A percentile compares a stretch with the other conserved stretches of the same genome.
Conservation (phyloP, 2,888 invertebrate genomes). For the Archips xylosteana region DNA sequence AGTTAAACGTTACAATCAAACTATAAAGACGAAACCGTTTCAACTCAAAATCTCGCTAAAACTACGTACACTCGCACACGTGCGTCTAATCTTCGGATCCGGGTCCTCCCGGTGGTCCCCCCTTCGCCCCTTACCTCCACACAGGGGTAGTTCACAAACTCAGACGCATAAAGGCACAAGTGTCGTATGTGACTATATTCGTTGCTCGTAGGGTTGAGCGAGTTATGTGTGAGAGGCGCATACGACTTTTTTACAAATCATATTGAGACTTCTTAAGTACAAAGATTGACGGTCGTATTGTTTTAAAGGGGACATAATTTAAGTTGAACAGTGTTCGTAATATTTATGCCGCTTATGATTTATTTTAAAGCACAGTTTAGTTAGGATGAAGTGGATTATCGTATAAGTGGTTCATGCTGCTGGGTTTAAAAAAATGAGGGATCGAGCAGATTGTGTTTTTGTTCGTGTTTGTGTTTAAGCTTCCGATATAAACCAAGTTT, state of each 20-base stretch:
- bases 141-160: conserved; percentile 8
- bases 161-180: not conserved
- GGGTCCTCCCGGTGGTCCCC: conserved; percentile 45
- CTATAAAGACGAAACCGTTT: not conserved
- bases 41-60: conserved; percentile 15
- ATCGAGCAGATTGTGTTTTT: not conserved
- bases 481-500: no score
- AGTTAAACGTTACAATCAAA: not conserved
- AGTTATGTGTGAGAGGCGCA: not conserved
- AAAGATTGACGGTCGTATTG: conserved; percentile 37
- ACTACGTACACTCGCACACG: conserved; percentile 27
- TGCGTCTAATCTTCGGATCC: conserved; percentile 43
- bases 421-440: not conserved
- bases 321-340: not conserved
- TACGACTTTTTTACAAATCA: not conserved
- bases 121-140: not conserved
- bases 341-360: conserved; percentile 25
- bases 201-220: not conserved
- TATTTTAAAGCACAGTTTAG: conserved; percentile 17
- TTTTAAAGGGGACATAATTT: conserved; percentile 35
- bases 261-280: not conserved
- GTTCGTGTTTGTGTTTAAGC: not conserved
- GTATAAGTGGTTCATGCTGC: not conserved
- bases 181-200: not conserved
- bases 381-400: conserved; percentile 17